Conservation (phyloP, 2,113 vertebrate species). For the Anolis sagrei region DNA sequence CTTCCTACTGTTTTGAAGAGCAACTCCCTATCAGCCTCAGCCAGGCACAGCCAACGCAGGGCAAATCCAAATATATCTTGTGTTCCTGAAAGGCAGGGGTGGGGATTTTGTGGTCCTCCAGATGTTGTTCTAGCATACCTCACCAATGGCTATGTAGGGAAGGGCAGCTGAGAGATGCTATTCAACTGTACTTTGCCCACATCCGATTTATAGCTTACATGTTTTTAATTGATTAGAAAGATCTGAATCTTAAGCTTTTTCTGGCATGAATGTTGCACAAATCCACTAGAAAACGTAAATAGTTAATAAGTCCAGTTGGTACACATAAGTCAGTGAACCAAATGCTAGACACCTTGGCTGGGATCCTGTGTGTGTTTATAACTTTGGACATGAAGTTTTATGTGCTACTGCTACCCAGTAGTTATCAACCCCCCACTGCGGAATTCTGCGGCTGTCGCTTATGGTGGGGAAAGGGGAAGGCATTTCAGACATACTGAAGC, state of each 20-base stretch:
- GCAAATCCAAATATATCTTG: slow-evolving; percentile 29
- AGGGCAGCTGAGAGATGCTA: too few species aligned
- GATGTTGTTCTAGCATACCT: too few species aligned
- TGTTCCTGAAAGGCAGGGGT: slow-evolving; percentile 38
- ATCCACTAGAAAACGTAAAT: background rate
- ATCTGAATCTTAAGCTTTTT: slow-evolving; percentile 1
- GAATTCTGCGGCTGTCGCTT: too few species aligned
- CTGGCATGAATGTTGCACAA: background rate
- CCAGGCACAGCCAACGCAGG: slow-evolving; percentile 5
- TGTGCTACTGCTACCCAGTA: too few species aligned
- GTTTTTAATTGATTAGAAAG: slow-evolving; percentile 47
- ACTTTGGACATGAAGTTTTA: too few species aligned
- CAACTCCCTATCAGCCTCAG: background rate
- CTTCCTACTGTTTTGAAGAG: background rate
- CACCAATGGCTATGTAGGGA: too few species aligned
- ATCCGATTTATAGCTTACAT: background rate
- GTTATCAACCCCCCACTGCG: too few species aligned
- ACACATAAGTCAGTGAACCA: background rate
- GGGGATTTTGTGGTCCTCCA: too few species aligned
- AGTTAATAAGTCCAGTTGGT: background rate
- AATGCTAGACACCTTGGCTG: background rate
- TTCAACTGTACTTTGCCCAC: too few species aligned
- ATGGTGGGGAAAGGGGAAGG: too few species aligned
- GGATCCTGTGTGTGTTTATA: too few species aligned
- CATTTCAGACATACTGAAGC: too few species aligned